These are phyloP conservation scores for Hyles euphorbiae DNA, from an alignment of 1,140 invertebrate species.

Conservation along the genomic window DNA sequence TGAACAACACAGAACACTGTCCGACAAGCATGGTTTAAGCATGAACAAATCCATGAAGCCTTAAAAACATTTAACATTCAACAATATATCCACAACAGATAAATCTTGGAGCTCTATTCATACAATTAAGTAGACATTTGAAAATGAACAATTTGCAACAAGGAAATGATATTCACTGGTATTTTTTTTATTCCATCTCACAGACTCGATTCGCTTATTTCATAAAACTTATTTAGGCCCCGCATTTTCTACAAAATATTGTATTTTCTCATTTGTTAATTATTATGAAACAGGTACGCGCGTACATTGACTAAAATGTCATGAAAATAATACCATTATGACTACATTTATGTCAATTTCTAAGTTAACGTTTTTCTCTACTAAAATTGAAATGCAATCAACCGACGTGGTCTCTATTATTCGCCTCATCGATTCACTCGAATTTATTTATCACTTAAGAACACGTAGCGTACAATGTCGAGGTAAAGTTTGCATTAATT, in stretches of 20 bases:
- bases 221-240: slow-evolving; percentile 49
- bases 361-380: slow-evolving; percentile 47
- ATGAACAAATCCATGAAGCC: too few species aligned
- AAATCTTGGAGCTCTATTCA: not conserved
- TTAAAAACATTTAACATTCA: too few species aligned
- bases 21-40: too few species aligned
- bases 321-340: slow-evolving; percentile 50
- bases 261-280: slow-evolving; percentile 28
- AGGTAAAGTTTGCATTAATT: not conserved
- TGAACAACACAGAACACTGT: too few species aligned
- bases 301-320: slow-evolving; percentile 60
- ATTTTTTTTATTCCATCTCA: slow-evolving; percentile 17
- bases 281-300: slow-evolving; percentile 58
- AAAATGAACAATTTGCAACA: slow-evolving; percentile 1
- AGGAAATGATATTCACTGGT: slow-evolving; percentile 24
- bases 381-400: slow-evolving; percentile 41
- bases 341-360: slow-evolving; percentile 44
- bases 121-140: slow-evolving; percentile 9
- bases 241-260: slow-evolving; percentile 41
- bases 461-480: slow-evolving; percentile 4
- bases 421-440: slow-evolving; percentile 3
- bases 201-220: slow-evolving; percentile 14
- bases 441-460: not conserved
- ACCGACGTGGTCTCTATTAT: slow-evolving; percentile 5
- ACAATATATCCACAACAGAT: too few species aligned